Conservation (phyloP, 2,113 vertebrate genomes). For the Myrmecobius fasciatus region DNA sequence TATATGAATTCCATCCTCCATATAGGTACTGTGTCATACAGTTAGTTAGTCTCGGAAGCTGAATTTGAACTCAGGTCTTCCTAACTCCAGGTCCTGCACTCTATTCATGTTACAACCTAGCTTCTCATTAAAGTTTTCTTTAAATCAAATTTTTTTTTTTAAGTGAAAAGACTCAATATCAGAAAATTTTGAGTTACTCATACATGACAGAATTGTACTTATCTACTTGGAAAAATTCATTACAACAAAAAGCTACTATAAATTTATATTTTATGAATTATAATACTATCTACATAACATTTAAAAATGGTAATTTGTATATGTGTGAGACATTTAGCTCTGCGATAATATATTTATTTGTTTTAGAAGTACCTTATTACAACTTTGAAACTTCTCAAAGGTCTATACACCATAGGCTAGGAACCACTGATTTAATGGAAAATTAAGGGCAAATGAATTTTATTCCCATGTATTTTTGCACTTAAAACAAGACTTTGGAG, state of each 20-base stretch:
- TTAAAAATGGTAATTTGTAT: neutral
- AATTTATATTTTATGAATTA: neutral
- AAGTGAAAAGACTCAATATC: neutral
- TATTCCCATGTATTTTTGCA: neutral
- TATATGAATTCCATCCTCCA: neutral
- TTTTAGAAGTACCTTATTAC: neutral
- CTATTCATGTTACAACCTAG: neutral
- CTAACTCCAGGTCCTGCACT: neutral
- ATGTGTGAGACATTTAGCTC: neutral
- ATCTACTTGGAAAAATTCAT: neutral
- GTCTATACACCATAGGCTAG: neutral
- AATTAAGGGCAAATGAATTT: neutral
- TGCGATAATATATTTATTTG: neutral
- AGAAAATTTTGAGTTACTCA: neutral
- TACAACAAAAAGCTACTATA: neutral
- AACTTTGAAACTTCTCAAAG: neutral
- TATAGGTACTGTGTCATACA: neutral
- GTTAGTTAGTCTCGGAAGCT: neutral
- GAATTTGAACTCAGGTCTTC: neutral
- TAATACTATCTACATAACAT: neutral
- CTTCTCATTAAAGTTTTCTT: neutral
- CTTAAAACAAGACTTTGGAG: slow-evolving; percentile 3
- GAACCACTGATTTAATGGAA: neutral
- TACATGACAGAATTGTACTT: neutral
- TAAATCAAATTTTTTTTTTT: neutral